A percentile compares a stretch with the other conserved stretches of the same genome.
Evolutionary conservation across 92 coral and sea anemone genomes (phyloP).

Genomic region (Ricordea florida): DNA sequence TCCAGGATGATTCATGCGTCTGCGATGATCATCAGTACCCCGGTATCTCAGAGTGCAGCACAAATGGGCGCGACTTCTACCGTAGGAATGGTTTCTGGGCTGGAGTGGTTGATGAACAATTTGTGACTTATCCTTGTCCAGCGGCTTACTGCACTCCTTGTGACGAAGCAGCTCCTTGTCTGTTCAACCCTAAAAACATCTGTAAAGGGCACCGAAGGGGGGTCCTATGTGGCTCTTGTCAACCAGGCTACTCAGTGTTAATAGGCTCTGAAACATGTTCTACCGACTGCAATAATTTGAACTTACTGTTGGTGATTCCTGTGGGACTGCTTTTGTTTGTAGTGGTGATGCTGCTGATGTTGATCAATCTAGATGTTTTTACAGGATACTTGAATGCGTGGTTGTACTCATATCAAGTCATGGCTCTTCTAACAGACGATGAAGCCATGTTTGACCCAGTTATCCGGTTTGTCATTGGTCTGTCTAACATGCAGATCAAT

Average conservation of each 20-base stretch:
- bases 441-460: neutral
- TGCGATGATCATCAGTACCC: conserved; percentile 43
- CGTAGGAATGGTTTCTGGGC: conserved; percentile 88
- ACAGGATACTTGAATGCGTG: conserved; percentile 81
- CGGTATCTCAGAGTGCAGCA: conserved; percentile 82
- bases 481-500: conserved; percentile 51
- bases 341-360: conserved; percentile 56
- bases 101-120: conserved; percentile 57
- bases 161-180: conserved; percentile 61
- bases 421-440: neutral
- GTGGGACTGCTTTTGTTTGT: conserved; percentile 18
- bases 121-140: conserved; percentile 77
- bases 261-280: conserved; percentile 58
- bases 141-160: conserved; percentile 53
- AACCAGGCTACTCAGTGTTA: conserved; percentile 41
- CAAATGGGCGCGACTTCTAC: conserved; percentile 62
- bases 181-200: conserved; percentile 44
- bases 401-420: conserved; percentile 90
- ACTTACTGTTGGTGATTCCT: conserved; percentile 20
- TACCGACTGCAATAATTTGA: conserved; percentile 29
- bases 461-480: neutral
- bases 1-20: conserved; percentile 53
- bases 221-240: conserved; percentile 79
- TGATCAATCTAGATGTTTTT: conserved; percentile 70
- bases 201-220: conserved; percentile 66